Conservation (phyloP, 2,888 invertebrate species). For the Sinhomidia bicolor region DNA sequence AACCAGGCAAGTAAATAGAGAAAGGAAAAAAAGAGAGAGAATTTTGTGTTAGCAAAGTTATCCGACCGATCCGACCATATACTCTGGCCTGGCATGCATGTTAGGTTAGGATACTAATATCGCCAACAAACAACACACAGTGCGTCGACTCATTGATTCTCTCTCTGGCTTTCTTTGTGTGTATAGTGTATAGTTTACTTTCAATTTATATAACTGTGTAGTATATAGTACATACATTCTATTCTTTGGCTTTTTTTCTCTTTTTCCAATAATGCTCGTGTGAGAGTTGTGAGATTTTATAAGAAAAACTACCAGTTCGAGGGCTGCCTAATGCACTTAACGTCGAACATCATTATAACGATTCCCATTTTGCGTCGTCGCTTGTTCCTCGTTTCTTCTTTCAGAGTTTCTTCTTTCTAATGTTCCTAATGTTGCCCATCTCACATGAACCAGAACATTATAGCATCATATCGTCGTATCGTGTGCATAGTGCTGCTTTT, state of each 20-base stretch:
- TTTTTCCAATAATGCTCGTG: background rate
- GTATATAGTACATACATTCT: background rate
- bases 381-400: background rate
- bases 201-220: background rate
- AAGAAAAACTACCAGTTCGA: background rate
- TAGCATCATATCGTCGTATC: background rate
- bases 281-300: background rate
- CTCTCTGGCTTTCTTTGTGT: background rate
- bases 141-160: conserved; percentile 57
- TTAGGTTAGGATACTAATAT: background rate
- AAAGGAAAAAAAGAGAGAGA: background rate
- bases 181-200: background rate
- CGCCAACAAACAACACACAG: conserved; percentile 31
- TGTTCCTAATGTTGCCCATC: background rate
- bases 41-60: background rate
- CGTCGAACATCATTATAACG: conserved; percentile 2
- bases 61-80: background rate
- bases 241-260: background rate
- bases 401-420: background rate
- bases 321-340: background rate
- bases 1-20: background rate
- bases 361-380: conserved; percentile 35
- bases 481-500: no score
- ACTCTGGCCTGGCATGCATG: background rate
- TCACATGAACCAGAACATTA: conserved; percentile 22